phyloP scores from a whole-genome alignment of 2,888 invertebrate species.

The Nemoura dubitans region DNA sequence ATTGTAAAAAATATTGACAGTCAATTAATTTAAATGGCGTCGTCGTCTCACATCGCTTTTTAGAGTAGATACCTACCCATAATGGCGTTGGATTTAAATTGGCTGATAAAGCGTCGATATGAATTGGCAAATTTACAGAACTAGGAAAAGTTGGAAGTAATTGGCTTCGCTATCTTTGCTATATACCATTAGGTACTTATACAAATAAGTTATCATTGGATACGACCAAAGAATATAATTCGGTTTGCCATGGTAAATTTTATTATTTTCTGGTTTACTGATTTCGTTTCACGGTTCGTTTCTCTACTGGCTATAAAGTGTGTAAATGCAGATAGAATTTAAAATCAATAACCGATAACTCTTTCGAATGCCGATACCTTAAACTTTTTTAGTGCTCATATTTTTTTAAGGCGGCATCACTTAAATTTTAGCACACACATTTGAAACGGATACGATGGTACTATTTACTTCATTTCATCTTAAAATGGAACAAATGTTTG shows the following conservation, averaged over 20 bases:
- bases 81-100: no score
- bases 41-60: no score
- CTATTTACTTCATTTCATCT: no score
- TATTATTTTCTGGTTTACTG: conserved; percentile 12
- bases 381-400: background rate
- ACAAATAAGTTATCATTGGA: background rate
- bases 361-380: background rate
- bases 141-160: background rate
- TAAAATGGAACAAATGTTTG: no score
- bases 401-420: no score
- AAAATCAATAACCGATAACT: conserved; percentile 12
- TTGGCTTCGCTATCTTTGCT: background rate
- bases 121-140: background rate
- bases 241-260: background rate
- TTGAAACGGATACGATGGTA: no score
- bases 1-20: background rate
- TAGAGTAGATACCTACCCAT: no score
- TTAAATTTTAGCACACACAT: no score
- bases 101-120: background rate
- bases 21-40: background rate
- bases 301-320: background rate
- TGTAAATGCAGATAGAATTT: background rate
- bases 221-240: background rate
- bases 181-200: background rate
- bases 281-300: background rate